Evolutionary conservation across 2,113 vertebrate genomes (phyloP).

Genomic region (Heterocephalus glaber): DNA sequence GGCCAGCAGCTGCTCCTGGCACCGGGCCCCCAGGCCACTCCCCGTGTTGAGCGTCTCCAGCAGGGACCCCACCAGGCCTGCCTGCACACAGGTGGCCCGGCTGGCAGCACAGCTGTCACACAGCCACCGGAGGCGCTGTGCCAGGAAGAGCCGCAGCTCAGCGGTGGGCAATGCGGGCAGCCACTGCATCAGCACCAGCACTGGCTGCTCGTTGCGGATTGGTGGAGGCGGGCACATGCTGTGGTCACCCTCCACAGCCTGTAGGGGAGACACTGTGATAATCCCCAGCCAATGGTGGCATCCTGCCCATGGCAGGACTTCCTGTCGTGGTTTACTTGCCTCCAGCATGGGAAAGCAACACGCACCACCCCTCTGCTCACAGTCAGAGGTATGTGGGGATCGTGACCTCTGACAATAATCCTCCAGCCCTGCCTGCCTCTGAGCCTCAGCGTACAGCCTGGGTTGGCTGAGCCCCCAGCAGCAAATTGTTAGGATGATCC

Average conservation of each 20-base stretch:
- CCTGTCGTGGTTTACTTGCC: not conserved
- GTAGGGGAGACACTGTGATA: not conserved
- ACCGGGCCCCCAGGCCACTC: conserved; percentile 85
- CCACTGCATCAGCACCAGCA: conserved; percentile 94
- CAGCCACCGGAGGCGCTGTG: conserved; percentile 89
- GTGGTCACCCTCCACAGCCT: conserved; percentile 95
- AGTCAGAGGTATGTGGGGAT: rapidly evolving
- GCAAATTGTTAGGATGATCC: not conserved
- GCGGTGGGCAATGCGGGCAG: conserved; percentile 88
- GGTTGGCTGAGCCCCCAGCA: not conserved
- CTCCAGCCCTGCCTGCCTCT: rapidly evolving
- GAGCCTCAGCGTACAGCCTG: not conserved
- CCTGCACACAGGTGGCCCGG: conserved; percentile 93
- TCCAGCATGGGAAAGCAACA: not conserved
- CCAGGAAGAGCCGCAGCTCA: conserved; percentile 92
- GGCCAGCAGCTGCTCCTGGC: conserved; percentile 90
- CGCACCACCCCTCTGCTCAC: not conserved
- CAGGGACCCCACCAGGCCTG: conserved; percentile 91
- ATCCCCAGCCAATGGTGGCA: rapidly evolving
- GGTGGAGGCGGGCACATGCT: conserved; percentile 82
- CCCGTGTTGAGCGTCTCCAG: conserved; percentile 87
- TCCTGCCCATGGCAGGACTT: not conserved
- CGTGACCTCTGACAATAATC: rapidly evolving
- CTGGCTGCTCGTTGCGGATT: conserved; percentile 94
- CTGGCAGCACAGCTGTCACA: conserved; percentile 92